Base-by-base conservation (phyloP, 1,140 invertebrate genomes). In the Pinna nobilis region DNA sequence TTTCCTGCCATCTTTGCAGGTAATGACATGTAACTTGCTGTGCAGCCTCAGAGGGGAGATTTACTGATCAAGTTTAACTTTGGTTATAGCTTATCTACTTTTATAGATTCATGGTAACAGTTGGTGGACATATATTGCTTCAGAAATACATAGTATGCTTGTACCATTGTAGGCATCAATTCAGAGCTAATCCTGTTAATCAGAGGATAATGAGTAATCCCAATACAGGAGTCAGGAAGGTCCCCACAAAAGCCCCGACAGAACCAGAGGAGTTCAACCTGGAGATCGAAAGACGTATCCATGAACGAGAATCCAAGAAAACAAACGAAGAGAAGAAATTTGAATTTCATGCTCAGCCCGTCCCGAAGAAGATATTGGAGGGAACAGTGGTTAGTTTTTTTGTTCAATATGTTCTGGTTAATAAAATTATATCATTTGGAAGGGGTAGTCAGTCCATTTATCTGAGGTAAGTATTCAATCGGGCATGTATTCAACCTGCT, bases 151-250 rank as follows among this genome's bases (percentile, higher is more conserved):
- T 1, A 7, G 6, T 53, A 5, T 53, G 3, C 13, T 20, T 35
- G 5, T 32, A 33, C 74, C 44, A 35, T 41, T 51, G 69, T 70
- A 88, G 85, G 66, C 59, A 85, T 50, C 83, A 88, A 68, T 88
- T 89, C 47, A 86, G 87, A 74, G 87, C 87, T n/a, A 71, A 83
- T 11, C 82, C 82, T 41, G 71, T 88, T 15, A 87, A 88, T 60
- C 69, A 71, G 23, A 84, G 80, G 67, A 86, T 88, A 20, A 79
- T 88, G 37, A 61, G 61, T 15, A 78, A 82, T 3, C 72, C 83
- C 5, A 72, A 50, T 15, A 44, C 61, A 3, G 84, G 84, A 4
- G 69, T 87, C 0, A 81, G 76, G 39, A 83, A 84, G 66, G 80
- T 85, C 0, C 39, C 77, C 1, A 47, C 53, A 11, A 87, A 87